A percentile compares a stretch with the other conserved stretches of the same genome.
phyloP scores from a whole-genome alignment of 2,113 vertebrate species.

The Oxyura jamaicensis region DNA sequence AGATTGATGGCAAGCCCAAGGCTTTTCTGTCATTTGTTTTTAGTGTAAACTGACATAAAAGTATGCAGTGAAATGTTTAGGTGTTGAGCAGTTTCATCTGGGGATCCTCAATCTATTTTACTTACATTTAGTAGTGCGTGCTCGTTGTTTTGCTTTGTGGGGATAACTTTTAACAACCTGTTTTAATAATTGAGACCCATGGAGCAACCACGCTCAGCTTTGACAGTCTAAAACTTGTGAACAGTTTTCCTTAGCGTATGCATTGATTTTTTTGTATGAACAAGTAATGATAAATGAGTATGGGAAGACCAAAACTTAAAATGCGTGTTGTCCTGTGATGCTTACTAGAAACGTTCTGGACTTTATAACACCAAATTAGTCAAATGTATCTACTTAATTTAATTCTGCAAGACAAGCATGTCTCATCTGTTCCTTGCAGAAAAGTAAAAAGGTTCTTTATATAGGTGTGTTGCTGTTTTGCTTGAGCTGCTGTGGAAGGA shows the following conservation, averaged over 20 bases:
- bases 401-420: background rate
- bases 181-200: background rate
- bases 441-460: background rate
- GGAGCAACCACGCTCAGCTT: background rate
- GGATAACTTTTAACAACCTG: background rate
- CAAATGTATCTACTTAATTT: background rate
- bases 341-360: background rate
- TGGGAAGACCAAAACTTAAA: background rate
- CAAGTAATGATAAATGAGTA: background rate
- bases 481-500: background rate
- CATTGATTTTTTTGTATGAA: background rate
- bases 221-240: background rate
- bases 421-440: background rate
- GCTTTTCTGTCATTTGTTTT: background rate
- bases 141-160: background rate
- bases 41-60: background rate
- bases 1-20: fast-evolving
- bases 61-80: background rate
- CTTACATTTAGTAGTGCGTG: background rate
- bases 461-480: background rate
- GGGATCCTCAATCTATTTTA: background rate
- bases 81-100: background rate
- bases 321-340: fast-evolving
- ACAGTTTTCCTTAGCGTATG: background rate
- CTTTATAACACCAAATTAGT: background rate